Base-by-base conservation (phyloP, 1,140 invertebrate species). In the Dendroctonus valens region DNA sequence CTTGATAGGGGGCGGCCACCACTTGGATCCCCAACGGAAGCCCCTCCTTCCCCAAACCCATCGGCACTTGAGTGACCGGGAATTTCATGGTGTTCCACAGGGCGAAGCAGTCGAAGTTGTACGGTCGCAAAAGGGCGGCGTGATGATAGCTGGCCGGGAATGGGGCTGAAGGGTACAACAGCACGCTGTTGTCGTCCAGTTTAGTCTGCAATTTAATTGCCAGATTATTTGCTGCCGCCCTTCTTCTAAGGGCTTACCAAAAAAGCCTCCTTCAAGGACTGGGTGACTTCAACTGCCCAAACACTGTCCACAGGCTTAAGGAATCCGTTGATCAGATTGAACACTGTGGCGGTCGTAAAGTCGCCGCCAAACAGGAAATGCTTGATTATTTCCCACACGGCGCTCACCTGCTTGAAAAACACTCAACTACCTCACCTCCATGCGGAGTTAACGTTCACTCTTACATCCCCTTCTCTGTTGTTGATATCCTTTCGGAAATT, bases 71-170 rank as follows among this genome's bases (percentile, higher is more conserved):
- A 0, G 90, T 95, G 0, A 86, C 88, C 6, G 96, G 95, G 11
- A 96, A 79, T 40, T 87, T 86, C 0, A 97, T 77, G 6, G 88
- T 88, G 80, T 97, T 98, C 77, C 97, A 94, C 44, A 98, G 81
- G 38, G 86, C 89, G 78, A 92, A 95, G 77, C 97, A 95, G 6
- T 86, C 83, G 79, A 96, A 96, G 80, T 97, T 96, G 74, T 86
- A 91, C 2, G 92, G 89, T 57, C 90, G 86, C 3, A 93, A 80
- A 68, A 93, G 83, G 41, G 90, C 84, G 51, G 90, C 85, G 75
- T 90, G 89, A 80, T 97, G 95, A 76, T 93, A 92, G 6, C 88
- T 89, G 0, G 94, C 93, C n/a, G 90, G 79, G 14, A 82, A 83
- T 0, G 95, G 92, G 65, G 89, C 87, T 2, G 90, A 88, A 26